Conservation (phyloP, 2,113 vertebrate species). For the Eonycteris spelaea region DNA sequence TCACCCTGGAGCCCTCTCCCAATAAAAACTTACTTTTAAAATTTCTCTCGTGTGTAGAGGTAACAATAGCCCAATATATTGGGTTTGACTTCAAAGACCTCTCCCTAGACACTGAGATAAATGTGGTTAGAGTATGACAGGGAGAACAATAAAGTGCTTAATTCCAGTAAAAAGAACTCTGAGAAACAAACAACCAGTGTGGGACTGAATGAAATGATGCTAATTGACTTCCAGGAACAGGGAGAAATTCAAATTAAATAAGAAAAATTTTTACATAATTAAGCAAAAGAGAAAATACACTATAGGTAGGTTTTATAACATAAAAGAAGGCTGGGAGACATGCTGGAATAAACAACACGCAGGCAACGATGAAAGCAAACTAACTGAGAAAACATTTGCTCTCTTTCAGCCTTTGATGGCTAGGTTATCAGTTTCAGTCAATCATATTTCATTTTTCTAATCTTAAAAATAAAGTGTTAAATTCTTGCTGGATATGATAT, state of each 20-base stretch:
- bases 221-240: neutral
- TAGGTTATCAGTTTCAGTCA: neutral
- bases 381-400: neutral
- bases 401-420: neutral
- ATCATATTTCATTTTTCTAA: neutral
- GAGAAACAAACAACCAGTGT: neutral
- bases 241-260: neutral
- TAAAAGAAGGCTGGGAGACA: neutral
- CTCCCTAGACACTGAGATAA: neutral
- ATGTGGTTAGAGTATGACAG: neutral
- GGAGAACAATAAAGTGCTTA: neutral
- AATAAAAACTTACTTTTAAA: too few relatives aligned
- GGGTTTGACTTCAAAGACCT: neutral
- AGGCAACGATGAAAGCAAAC: neutral
- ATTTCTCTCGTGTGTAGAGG: neutral
- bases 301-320: neutral
- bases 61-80: neutral
- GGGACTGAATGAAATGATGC: neutral
- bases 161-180: neutral
- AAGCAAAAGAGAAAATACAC: neutral
- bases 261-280: neutral
- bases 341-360: neutral
- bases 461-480: neutral
- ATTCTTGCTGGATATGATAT: neutral
- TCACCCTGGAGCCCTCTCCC: too few relatives aligned